Evolutionary conservation across 1,140 invertebrate species (phyloP), one percentile per base, ranked within the genome.

Genomic region (Zaprionus lachaisei): DNA sequence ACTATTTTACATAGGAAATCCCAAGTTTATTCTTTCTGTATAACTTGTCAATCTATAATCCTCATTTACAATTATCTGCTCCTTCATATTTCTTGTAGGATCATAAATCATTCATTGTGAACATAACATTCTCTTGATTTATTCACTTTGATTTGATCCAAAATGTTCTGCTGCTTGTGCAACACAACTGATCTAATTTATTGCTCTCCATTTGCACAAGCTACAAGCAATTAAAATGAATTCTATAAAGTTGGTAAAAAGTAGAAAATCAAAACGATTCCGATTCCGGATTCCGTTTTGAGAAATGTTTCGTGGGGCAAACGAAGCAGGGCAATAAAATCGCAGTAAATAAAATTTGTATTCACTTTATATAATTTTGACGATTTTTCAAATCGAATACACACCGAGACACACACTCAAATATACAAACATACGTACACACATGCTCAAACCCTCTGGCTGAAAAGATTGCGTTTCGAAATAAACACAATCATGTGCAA

Each of bases 281-380:
- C 41, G 7, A 47, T 7, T 47, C 20, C 47, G 47, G 4, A 51
- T 24, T 22, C 47, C 47, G 4, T 20, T 51, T 51, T 24, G 76
- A 57, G 51, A 57, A 76, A 77, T 80, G 77, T 87, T 82, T 86
- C 4, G 81, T 72, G 58, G 63, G 65, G 57, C 72, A 68, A 24
- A 47, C 47, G 47, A 14, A 74, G 81, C 68, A 34, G 31, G 49
- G 81, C 79, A 81, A 90, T 90, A 89, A 90, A 90, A 77, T 70
- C 83, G 56, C 41, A 82, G 79, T 81, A 78, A 90, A 90, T 90
- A 89, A 90, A 90, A 90, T 90, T 90, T 81, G 79, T 91, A 90
- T 90, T 90, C 86, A 89, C 73, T 90, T 90, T 90, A 90, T 82
- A 90, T 90, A 90, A 90, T 85, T 90, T 90, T 90, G 81, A 90